Evolutionary conservation across 2,113 vertebrate species (phyloP).

Genomic region (Odocoileus hemionus): DNA sequence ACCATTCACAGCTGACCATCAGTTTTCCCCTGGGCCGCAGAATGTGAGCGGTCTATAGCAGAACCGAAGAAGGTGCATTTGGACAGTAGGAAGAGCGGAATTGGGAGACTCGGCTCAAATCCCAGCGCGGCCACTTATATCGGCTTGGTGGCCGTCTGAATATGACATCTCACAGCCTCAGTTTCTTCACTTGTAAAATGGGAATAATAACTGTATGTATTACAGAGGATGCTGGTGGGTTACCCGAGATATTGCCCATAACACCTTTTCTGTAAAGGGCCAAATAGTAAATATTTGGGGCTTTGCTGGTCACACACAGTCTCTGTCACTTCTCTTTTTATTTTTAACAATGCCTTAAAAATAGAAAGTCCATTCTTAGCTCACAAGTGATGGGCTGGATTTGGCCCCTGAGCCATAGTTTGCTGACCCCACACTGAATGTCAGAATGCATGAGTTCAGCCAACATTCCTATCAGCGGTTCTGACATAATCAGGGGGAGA

Average conservation of each 20-base stretch:
- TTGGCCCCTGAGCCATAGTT: neutral
- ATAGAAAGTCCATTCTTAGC: neutral
- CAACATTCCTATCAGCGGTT: neutral
- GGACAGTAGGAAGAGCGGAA: neutral
- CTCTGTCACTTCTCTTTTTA: neutral
- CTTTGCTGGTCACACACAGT: neutral
- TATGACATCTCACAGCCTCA: neutral
- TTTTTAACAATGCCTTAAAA: neutral
- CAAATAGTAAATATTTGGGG: neutral
- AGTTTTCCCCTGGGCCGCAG: neutral
- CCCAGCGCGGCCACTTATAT: neutral
- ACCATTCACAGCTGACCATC: too few species aligned
- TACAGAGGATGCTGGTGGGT: neutral
- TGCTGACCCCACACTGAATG: too few species aligned
- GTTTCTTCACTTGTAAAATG: neutral
- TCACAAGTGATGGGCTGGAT: neutral
- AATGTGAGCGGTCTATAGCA: neutral
- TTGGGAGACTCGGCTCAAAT: neutral
- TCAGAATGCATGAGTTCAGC: neutral
- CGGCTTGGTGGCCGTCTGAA: neutral
- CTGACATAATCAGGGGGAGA: neutral
- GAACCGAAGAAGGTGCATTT: neutral
- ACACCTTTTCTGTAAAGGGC: neutral
- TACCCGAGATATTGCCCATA: rapidly evolving
- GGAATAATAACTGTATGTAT: neutral